Evolutionary conservation across 2,888 invertebrate species (phyloP), one percentile per base, ranked within the genome.

Genomic region (Hirtodrosophila confusa): DNA sequence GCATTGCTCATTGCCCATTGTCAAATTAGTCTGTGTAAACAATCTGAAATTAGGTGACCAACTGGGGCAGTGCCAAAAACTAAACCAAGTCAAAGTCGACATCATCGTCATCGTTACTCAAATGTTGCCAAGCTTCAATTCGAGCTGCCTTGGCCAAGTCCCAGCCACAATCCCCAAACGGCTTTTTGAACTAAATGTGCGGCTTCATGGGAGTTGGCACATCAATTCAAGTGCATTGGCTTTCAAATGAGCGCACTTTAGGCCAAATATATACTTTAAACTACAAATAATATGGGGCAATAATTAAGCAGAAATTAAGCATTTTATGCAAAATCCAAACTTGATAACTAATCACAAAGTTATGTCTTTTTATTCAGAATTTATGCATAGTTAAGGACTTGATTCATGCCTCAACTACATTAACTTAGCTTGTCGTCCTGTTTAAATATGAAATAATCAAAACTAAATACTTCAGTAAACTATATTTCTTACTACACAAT

Each of bases 61-160:
- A 44, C 57, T 24, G 35, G 10, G 33, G 24, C 23, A 40, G 40
- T 50, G 48, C 43, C 23, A 40, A 67, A 56, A 84, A 76, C 63
- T 73, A 87, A 87, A 78, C 83, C 76, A 78, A 85, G 88, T 71
- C 86, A 83, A 87, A 83, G 70, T 76, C 70, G 76, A 40, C 69
- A 50, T 62, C 73, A 53, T 35, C 29, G 60, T 54, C 65, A 60
- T 44, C 33, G 56, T 56, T 50, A 27, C 36, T 41, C n/a, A 60
- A 73, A 37, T 29, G 33, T n/a, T n/a, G 40, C 27, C 48, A 49
- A 36, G 48, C 60, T 53, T 71, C 45, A 71, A 66, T 55, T 47
- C 39, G 7, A 54, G 31, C 47, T 44, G 51, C 60, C 55, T 66
- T 66, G 66, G 49, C 27, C 37, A 51, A 11, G 29, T 27, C 24